Conservation (phyloP, 1,140 invertebrate genomes). For the Tetramorium alpestre region DNA sequence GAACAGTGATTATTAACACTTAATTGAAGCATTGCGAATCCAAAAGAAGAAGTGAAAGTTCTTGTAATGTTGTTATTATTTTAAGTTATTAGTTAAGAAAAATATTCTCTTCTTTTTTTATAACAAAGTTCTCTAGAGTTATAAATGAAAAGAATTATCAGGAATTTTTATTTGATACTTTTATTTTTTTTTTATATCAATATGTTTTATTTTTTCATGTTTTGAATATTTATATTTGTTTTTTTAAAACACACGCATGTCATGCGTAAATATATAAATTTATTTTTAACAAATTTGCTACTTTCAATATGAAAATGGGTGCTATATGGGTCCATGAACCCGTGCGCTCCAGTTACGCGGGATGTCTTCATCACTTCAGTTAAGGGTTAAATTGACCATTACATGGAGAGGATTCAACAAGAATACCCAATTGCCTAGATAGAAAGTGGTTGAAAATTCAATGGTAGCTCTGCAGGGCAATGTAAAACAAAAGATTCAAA, state of each 20-base stretch:
- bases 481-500: slow-evolving; percentile 39
- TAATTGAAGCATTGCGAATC: background rate
- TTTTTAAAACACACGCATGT: background rate
- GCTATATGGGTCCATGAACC: background rate
- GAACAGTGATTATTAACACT: background rate
- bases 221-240: background rate
- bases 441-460: slow-evolving; percentile 3
- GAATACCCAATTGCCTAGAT: slow-evolving; percentile 26
- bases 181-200: background rate
- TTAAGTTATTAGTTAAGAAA: background rate
- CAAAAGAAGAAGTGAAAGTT: background rate
- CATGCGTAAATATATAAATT: background rate
- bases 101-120: background rate
- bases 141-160: background rate
- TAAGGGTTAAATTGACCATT: slow-evolving; percentile 40
- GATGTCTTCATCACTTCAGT: slow-evolving; percentile 25
- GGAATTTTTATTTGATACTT: background rate
- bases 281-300: slow-evolving; percentile 22
- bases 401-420: slow-evolving; percentile 25
- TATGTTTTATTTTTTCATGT: background rate
- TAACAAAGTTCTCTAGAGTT: background rate
- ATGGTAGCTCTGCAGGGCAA: background rate
- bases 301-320: background rate
- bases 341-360: slow-evolving; percentile 17
- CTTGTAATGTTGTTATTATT: background rate